Evolutionary conservation across 2,797 vertebrate species (phyloP).

Genomic region (Meda fulgida): DNA sequence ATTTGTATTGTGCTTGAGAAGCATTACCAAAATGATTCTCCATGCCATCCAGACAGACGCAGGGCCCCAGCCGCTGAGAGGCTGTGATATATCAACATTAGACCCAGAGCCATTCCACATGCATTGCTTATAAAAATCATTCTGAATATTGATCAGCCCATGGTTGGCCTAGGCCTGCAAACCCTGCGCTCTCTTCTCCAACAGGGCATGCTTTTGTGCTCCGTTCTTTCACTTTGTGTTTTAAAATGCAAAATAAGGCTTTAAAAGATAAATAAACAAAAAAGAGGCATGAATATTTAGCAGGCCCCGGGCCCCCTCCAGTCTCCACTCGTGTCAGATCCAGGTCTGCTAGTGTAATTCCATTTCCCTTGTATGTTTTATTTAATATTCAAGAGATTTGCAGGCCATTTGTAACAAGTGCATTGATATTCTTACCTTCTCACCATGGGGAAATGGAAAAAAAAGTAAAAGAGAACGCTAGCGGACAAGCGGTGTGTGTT

Average conservation of each 20-base stretch:
- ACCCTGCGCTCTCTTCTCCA: not conserved
- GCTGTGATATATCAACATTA: constrained; percentile 55
- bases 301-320: not conserved
- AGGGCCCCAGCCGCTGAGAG: constrained; percentile 17
- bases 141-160: constrained; percentile 45
- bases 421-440: constrained; percentile 29
- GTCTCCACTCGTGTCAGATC: constrained; percentile 21
- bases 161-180: not conserved
- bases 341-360: not conserved
- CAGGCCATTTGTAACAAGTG: constrained; percentile 28
- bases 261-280: constrained; percentile 39
- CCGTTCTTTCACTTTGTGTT: constrained; percentile 2
- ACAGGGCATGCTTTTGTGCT: not conserved
- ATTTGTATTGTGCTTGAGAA: constrained; percentile 55
- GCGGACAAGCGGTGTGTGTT: not conserved
- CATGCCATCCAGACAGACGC: constrained; percentile 48
- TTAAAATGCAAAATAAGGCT: constrained; percentile 34
- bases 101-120: constrained; percentile 42
- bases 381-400: constrained; percentile 45
- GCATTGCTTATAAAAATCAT: constrained; percentile 48
- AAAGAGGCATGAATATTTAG: constrained; percentile 43
- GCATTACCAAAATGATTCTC: constrained; percentile 55
- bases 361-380: constrained; percentile 25
- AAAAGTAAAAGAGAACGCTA: not conserved
- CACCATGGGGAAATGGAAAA: not conserved